Evolutionary conservation across 1,140 invertebrate genomes (phyloP).

Genomic region (Pogonus chalceus): DNA sequence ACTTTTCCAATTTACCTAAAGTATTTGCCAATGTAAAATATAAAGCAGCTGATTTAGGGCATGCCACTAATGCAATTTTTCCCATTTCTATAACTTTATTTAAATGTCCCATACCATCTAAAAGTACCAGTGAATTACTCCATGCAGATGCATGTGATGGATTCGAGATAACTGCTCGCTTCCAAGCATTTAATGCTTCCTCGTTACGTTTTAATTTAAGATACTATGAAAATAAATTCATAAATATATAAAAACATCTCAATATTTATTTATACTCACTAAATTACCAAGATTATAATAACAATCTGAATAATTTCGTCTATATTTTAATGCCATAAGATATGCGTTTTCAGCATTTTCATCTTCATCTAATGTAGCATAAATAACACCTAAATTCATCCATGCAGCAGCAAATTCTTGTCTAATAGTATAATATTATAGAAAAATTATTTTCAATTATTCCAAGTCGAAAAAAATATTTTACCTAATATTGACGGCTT

Average conservation of each 20-base stretch:
- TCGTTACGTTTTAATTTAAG: slow-evolving; percentile 43
- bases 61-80: slow-evolving; percentile 50
- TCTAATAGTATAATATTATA: slow-evolving; percentile 37
- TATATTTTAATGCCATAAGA: slow-evolving; percentile 59
- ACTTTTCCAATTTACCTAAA: slow-evolving; percentile 70
- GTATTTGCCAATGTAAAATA: slow-evolving; percentile 84
- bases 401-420: slow-evolving; percentile 87
- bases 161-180: slow-evolving; percentile 66
- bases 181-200: slow-evolving; percentile 59
- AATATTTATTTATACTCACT: slow-evolving; percentile 51
- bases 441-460: slow-evolving; percentile 13
- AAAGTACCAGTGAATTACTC: slow-evolving; percentile 81
- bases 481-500: slow-evolving; percentile 66
- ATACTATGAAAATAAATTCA: slow-evolving; percentile 38
- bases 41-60: slow-evolving; percentile 62
- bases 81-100: slow-evolving; percentile 60
- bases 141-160: slow-evolving; percentile 74
- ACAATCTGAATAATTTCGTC: slow-evolving; percentile 81
- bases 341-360: slow-evolving; percentile 71
- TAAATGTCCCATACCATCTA: slow-evolving; percentile 70
- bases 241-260: slow-evolving; percentile 1
- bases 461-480: slow-evolving; percentile 15
- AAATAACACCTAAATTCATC: slow-evolving; percentile 95
- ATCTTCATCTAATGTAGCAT: slow-evolving; percentile 61
- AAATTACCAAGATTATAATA: slow-evolving; percentile 91